Evolutionary conservation across 1,140 invertebrate species (phyloP).

Genomic region (Scaptomyza montana): DNA sequence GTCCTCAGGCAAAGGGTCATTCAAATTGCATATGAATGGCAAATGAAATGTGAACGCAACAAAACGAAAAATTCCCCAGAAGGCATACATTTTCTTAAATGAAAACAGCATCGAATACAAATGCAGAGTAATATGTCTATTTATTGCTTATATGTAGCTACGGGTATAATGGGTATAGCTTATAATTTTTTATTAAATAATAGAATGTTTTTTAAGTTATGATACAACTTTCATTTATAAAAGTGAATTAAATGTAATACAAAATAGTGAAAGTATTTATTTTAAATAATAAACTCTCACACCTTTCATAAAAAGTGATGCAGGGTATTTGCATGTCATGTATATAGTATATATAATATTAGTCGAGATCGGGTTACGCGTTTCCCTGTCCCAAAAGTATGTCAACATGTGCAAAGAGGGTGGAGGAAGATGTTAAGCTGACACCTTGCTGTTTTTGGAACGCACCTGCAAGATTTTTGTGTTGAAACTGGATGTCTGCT

Average conservation of each 20-base stretch:
- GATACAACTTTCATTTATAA: too few species aligned
- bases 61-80: slow-evolving; percentile 9
- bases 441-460: slow-evolving; percentile 5
- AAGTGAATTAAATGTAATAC: too few species aligned
- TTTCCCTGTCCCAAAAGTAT: slow-evolving; percentile 3
- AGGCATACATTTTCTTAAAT: slow-evolving; percentile 11
- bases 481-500: slow-evolving; percentile 5
- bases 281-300: too few species aligned
- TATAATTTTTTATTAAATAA: too few species aligned
- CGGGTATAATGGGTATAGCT: too few species aligned
- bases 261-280: too few species aligned
- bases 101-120: background rate
- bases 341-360: background rate
- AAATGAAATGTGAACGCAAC: background rate
- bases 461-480: background rate
- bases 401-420: slow-evolving; percentile 22
- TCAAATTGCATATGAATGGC: slow-evolving; percentile 10
- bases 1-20: background rate
- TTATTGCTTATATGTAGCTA: background rate
- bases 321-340: background rate
- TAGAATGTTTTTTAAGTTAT: too few species aligned
- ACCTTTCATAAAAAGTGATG: too few species aligned
- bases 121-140: background rate
- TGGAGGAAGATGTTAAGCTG: slow-evolving; percentile 12
- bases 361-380: background rate